A percentile compares a stretch with the other conserved stretches of the same genome.
Conservation (phyloP, 2,888 invertebrate species). For the Coelopa pilipes region DNA sequence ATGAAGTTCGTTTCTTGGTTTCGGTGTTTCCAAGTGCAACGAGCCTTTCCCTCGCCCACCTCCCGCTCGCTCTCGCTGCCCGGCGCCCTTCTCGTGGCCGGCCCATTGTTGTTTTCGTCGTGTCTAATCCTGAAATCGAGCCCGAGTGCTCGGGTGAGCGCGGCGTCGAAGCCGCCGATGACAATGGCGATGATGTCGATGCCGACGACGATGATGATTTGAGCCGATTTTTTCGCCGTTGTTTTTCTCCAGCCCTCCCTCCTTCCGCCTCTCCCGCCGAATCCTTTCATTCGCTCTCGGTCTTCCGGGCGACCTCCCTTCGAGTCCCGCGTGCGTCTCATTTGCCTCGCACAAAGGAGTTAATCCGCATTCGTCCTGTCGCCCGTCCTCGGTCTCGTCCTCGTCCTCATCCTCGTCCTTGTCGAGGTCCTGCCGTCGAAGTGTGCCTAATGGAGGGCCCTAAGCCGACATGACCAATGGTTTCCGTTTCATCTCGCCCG, state of each 20-base stretch:
- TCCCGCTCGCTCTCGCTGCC: background rate
- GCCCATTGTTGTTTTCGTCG: no score
- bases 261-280: no score
- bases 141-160: slow-evolving; percentile 22
- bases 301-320: background rate
- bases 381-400: background rate
- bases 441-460: slow-evolving; percentile 31
- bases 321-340: slow-evolving; percentile 2
- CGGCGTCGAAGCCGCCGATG: no score
- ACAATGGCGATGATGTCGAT: no score
- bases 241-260: background rate
- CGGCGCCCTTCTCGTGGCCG: background rate
- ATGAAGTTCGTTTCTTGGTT: background rate
- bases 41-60: slow-evolving; percentile 4
- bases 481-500: slow-evolving; percentile 11
- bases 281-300: background rate
- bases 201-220: no score
- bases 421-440: slow-evolving; percentile 12
- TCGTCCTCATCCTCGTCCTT: background rate
- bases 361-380: slow-evolving; percentile 20
- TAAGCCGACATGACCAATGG: slow-evolving; percentile 34
- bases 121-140: slow-evolving; percentile 31
- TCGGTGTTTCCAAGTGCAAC: background rate
- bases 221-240: background rate
- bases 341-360: background rate